phyloP scores from a whole-genome alignment of 2,888 invertebrate species.

The Gari tellinella region DNA sequence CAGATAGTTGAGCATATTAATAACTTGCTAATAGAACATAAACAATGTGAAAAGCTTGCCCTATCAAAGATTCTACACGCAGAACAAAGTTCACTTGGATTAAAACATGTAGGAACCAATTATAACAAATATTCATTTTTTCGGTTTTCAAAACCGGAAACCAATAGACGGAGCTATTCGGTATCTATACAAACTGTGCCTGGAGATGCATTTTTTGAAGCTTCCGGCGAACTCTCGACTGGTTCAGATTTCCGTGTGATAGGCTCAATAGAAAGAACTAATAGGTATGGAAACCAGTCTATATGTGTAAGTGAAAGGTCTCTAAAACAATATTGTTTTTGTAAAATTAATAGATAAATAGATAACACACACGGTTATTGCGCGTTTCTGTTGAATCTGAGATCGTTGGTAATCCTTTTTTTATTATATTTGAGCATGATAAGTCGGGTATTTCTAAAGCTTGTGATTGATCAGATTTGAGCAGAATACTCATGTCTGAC shows the following conservation, averaged over 20 bases:
- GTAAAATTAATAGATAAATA: too few relatives aligned
- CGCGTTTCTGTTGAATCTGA: too few relatives aligned
- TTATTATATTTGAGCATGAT: too few relatives aligned
- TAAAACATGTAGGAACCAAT: conserved; percentile 12
- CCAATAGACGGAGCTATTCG: conserved; percentile 6
- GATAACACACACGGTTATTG: too few relatives aligned
- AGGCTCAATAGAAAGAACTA: conserved; percentile 13
- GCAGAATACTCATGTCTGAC: too few relatives aligned
- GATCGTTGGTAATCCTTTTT: too few relatives aligned
- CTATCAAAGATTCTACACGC: conserved; percentile 1
- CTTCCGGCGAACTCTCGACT: background rate
- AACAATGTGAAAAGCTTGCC: conserved; percentile 4
- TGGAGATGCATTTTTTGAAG: conserved; percentile 18
- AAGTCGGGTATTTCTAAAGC: too few relatives aligned
- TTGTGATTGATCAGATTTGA: too few relatives aligned
- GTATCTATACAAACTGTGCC: conserved; percentile 18
- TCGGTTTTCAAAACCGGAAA: conserved; percentile 8
- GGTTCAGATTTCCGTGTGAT: background rate
- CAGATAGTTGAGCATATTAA: conserved; percentile 13
- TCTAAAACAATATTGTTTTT: conserved; percentile 18
- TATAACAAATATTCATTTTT: conserved; percentile 10
- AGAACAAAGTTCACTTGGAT: conserved; percentile 8
- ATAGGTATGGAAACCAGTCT: conserved; percentile 27
- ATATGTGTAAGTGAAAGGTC: conserved; percentile 1
- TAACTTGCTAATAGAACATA: background rate